Conservation (phyloP, 2,888 invertebrate species). For the Coleophora flavipennella region DNA sequence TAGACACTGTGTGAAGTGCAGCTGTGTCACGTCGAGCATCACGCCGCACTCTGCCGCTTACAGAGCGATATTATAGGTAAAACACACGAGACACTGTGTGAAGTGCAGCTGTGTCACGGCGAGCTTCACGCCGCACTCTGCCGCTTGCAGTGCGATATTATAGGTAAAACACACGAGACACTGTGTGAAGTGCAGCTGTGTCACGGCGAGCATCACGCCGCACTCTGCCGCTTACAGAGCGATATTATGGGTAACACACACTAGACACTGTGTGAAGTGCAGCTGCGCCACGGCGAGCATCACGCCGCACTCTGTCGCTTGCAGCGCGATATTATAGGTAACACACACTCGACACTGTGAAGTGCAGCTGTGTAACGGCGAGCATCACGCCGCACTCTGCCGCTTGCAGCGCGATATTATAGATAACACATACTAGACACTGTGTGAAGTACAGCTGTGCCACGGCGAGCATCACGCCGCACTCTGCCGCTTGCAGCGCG, state of each 20-base stretch:
- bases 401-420: slow-evolving; percentile 90
- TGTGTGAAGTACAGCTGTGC: slow-evolving; percentile 17
- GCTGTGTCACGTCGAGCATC: slow-evolving; percentile 24
- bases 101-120: slow-evolving; percentile 21
- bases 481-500: slow-evolving; percentile 90
- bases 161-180: slow-evolving; percentile 19
- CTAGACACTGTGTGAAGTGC: too few relatives aligned
- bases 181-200: too few relatives aligned
- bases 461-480: slow-evolving; percentile 34
- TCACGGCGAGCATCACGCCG: slow-evolving; percentile 32
- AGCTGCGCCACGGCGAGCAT: slow-evolving; percentile 26
- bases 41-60: slow-evolving; percentile 81
- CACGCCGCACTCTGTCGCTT: slow-evolving; percentile 81
- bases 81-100: not conserved
- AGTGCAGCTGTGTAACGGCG: slow-evolving; percentile 22
- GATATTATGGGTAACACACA: slow-evolving; percentile 72
- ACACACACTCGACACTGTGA: not conserved
- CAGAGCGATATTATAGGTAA: slow-evolving; percentile 82
- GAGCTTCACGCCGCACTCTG: slow-evolving; percentile 72
- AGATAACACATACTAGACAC: slow-evolving; percentile 17
- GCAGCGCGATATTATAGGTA: slow-evolving; percentile 82
- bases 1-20: too few relatives aligned
- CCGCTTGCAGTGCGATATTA: slow-evolving; percentile 90
- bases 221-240: slow-evolving; percentile 88
- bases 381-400: slow-evolving; percentile 72